A percentile compares a stretch with the other conserved stretches of the same genome.
Conservation (phyloP, 2,113 vertebrate species). For the Sitta europaea region DNA sequence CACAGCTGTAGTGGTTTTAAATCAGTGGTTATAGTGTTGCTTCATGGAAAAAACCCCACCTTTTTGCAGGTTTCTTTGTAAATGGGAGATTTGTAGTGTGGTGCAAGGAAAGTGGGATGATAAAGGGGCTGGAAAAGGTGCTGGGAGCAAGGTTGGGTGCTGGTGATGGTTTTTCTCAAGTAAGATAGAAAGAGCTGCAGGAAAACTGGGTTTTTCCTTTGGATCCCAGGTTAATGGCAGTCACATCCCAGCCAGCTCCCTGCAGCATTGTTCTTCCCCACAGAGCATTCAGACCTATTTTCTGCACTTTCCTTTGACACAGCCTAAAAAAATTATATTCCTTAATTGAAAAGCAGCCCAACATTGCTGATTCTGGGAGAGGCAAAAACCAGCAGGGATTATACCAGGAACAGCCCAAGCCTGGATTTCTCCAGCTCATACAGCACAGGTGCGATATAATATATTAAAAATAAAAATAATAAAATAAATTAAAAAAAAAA, state of each 20-base stretch:
- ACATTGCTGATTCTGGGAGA: neutral
- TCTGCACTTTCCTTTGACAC: neutral
- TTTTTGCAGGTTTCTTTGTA: neutral
- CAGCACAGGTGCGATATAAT: neutral
- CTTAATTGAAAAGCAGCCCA: neutral
- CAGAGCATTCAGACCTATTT: neutral
- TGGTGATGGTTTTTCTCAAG: neutral
- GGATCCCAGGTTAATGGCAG: neutral
- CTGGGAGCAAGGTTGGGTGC: neutral
- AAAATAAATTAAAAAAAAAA: no score
- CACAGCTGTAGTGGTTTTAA: neutral
- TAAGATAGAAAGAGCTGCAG: neutral
- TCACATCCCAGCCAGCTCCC: neutral
- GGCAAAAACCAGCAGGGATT: neutral
- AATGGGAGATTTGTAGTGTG: rapidly evolving
- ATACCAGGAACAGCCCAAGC: neutral
- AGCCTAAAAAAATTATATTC: neutral
- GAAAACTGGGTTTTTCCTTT: neutral
- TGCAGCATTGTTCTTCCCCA: rapidly evolving
- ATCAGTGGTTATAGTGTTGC: neutral
- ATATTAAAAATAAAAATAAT: neutral
- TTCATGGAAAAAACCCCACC: neutral
- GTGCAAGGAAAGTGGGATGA: rapidly evolving
- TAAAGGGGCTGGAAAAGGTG: neutral
- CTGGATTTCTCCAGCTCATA: neutral